Conservation (phyloP, 2,113 vertebrate genomes). For the Scalopus aquaticus region DNA sequence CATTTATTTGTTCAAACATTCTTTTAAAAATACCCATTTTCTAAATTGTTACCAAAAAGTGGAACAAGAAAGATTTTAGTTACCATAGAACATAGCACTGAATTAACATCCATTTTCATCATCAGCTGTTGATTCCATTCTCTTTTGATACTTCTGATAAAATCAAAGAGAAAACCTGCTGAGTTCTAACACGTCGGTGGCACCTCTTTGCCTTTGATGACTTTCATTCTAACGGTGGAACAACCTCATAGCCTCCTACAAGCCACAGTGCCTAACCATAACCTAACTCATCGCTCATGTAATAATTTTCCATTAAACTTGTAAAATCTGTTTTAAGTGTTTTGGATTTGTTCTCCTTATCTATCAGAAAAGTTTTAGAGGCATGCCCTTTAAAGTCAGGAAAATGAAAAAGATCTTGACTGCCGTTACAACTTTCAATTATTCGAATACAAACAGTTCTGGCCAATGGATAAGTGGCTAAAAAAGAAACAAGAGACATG, state of each 20-base stretch:
- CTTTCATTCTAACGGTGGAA: background rate
- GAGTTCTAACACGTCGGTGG: background rate
- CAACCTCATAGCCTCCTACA: background rate
- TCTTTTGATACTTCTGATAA: background rate
- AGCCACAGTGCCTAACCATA: background rate
- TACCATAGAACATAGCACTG: background rate
- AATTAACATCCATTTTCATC: background rate
- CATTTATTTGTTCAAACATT: background rate
- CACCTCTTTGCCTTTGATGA: background rate
- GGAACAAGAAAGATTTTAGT: background rate
- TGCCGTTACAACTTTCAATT: background rate
- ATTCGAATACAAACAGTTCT: background rate
- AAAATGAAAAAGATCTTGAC: background rate
- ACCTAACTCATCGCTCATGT: background rate
- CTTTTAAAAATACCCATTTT: background rate
- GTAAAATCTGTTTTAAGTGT: constrained; percentile 13
- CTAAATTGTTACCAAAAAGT: constrained; percentile 13
- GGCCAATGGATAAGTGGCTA: background rate
- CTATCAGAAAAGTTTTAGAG: background rate
- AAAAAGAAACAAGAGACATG: background rate
- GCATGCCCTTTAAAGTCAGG: background rate
- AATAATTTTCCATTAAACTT: background rate
- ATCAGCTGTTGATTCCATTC: background rate
- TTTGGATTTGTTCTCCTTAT: background rate
- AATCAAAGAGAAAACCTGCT: background rate